A percentile compares a stretch with the other conserved stretches of the same genome.
phyloP scores from a whole-genome alignment of 92 coral and sea anemone species.

The Heliopora coerulea region DNA sequence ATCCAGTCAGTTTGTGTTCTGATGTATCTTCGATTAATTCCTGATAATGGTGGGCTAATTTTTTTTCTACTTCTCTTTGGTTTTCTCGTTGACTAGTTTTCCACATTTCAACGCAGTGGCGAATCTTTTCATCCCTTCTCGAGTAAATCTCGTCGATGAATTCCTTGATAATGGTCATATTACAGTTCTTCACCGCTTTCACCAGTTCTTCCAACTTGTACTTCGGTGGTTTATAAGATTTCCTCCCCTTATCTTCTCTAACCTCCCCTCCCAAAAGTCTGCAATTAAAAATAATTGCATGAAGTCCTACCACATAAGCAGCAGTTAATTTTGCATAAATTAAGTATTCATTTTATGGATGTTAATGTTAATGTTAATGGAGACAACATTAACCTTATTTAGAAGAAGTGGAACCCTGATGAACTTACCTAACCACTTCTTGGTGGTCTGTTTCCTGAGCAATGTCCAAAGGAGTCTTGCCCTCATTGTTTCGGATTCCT shows the following conservation, averaged over 20 bases:
- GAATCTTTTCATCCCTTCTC: conserved; percentile 20
- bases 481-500: conserved; percentile 29
- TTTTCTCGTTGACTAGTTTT: conserved; percentile 17
- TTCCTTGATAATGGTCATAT: conserved; percentile 36
- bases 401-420: not conserved
- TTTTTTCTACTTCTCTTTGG: conserved; percentile 34
- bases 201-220: conserved; percentile 31
- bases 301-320: too few relatives aligned
- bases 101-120: conserved; percentile 39
- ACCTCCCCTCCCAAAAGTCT: conserved; percentile 36
- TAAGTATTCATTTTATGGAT: too few relatives aligned
- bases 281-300: too few relatives aligned
- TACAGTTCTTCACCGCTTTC: conserved; percentile 32
- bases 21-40: conserved; percentile 35
- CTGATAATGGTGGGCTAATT: conserved; percentile 30
- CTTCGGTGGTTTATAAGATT: conserved; percentile 21
- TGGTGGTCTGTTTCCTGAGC: conserved; percentile 36
- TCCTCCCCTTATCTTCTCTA: conserved; percentile 28
- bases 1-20: conserved; percentile 37
- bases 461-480: conserved; percentile 38
- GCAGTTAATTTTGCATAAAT: too few relatives aligned
- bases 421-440: conserved; percentile 20
- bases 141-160: conserved; percentile 39
- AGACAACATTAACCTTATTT: not conserved
- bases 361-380: too few relatives aligned